A percentile compares a stretch with the other conserved stretches of the same genome.
Conservation (phyloP, 2,113 vertebrate species). For the Asarcornis scutulata region DNA sequence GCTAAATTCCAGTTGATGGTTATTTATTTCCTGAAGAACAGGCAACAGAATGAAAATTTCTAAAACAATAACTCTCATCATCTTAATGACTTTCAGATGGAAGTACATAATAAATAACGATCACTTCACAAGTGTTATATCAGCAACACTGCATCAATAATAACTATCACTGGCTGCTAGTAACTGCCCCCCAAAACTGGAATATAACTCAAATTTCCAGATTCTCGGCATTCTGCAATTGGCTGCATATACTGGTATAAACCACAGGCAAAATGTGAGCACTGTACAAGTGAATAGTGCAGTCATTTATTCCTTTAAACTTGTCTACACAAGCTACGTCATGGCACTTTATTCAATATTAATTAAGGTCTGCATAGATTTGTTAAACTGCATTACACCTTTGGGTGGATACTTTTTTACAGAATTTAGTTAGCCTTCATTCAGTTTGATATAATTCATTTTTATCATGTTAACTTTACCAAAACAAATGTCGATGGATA, state of each 20-base stretch:
- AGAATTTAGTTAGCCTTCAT: not conserved
- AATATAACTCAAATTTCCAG: not conserved
- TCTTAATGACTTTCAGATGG: not conserved
- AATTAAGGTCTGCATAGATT: not conserved
- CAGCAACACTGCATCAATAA: not conserved
- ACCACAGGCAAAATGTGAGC: not conserved
- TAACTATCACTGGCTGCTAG: not conserved
- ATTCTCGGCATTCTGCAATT: not conserved
- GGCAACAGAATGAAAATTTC: not conserved
- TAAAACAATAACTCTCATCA: not conserved
- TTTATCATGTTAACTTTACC: slow-evolving; percentile 21
- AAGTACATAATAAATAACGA: not conserved
- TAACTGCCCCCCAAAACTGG: not conserved
- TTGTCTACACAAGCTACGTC: not conserved
- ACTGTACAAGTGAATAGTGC: not conserved
- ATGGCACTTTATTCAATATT: not conserved
- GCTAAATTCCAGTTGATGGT: not conserved
- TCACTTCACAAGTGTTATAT: not conserved
- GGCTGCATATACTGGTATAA: not conserved
- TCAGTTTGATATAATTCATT: not conserved
- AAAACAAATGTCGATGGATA: not conserved
- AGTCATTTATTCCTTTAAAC: not conserved
- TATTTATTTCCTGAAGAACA: not conserved
- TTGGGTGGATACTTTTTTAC: not conserved
- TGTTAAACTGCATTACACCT: not conserved